phyloP scores from a whole-genome alignment of 2,888 invertebrate genomes.

The Nemoura dubitans region DNA sequence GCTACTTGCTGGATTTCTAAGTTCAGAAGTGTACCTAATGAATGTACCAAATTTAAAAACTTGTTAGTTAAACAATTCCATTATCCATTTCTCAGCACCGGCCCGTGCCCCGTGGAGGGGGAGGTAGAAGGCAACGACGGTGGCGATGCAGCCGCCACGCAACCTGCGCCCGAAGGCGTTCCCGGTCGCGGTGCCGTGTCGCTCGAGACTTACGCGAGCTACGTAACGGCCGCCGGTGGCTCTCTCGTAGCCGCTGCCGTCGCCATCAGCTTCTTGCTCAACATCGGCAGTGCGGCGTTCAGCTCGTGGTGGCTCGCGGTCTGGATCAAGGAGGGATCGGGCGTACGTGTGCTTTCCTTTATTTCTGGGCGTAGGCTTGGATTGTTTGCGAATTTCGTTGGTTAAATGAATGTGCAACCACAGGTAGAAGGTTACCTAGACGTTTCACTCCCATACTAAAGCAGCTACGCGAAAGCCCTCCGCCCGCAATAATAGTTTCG shows the following conservation, averaged over 20 bases:
- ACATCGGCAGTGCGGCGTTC: slow-evolving; percentile 65
- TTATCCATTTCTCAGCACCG: too few relatives aligned
- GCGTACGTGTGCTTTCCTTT: slow-evolving; percentile 55
- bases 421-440: too few relatives aligned
- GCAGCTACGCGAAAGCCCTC: too few relatives aligned
- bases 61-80: too few relatives aligned
- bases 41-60: too few relatives aligned
- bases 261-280: slow-evolving; percentile 61
- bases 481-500: too few relatives aligned
- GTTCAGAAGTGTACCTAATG: too few relatives aligned
- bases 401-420: too few relatives aligned
- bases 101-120: not conserved
- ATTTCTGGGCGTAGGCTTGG: too few relatives aligned
- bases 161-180: slow-evolving; percentile 56
- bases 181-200: slow-evolving; percentile 59
- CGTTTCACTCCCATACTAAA: too few relatives aligned
- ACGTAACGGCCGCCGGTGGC: slow-evolving; percentile 66
- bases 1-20: too few relatives aligned
- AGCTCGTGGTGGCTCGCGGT: slow-evolving; percentile 69
- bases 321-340: slow-evolving; percentile 63
- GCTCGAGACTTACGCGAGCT: slow-evolving; percentile 60
- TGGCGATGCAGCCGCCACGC: not conserved
- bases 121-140: too few relatives aligned
- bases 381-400: slow-evolving; percentile 15
- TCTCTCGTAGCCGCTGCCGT: slow-evolving; percentile 59